Percentiles rank a stretch among this genome's conserved stretches.
Conservation (phyloP, 1,140 invertebrate species). For the Lethocerus indicus region DNA sequence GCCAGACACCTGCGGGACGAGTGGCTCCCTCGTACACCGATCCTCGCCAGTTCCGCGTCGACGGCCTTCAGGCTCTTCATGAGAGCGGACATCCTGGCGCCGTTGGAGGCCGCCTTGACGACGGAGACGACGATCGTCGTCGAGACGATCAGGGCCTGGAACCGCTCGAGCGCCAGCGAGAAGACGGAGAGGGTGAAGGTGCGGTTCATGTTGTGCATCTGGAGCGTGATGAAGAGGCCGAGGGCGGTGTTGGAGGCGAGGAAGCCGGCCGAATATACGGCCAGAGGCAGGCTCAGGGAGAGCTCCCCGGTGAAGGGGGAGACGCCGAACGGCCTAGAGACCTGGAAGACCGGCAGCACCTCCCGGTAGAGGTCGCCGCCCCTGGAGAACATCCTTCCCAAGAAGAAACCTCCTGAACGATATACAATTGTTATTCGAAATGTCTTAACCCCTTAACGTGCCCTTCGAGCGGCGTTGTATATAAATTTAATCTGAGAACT, state of each 20-base stretch:
- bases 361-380: constrained; percentile 2
- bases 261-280: background rate
- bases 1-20: background rate
- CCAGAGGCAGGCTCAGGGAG: too few relatives aligned
- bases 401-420: too few relatives aligned
- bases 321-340: background rate
- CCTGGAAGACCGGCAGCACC: background rate
- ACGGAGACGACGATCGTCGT: background rate
- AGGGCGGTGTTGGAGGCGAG: background rate
- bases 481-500: too few relatives aligned
- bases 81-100: background rate
- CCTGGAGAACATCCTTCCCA: too few relatives aligned
- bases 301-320: background rate
- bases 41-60: constrained; percentile 2
- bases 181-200: constrained; percentile 7
- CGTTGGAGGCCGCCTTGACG: constrained; percentile 4
- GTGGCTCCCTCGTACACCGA: background rate
- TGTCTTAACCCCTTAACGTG: too few relatives aligned
- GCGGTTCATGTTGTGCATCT: constrained; percentile 5
- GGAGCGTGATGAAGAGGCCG: background rate
- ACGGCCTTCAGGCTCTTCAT: constrained; percentile 1
- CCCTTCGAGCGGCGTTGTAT: too few relatives aligned
- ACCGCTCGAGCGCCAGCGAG: constrained; percentile 7
- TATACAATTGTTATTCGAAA: too few relatives aligned
- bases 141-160: constrained; percentile 4